Evolutionary conservation across 1,140 invertebrate species (phyloP).

Genomic region (Musca domestica): DNA sequence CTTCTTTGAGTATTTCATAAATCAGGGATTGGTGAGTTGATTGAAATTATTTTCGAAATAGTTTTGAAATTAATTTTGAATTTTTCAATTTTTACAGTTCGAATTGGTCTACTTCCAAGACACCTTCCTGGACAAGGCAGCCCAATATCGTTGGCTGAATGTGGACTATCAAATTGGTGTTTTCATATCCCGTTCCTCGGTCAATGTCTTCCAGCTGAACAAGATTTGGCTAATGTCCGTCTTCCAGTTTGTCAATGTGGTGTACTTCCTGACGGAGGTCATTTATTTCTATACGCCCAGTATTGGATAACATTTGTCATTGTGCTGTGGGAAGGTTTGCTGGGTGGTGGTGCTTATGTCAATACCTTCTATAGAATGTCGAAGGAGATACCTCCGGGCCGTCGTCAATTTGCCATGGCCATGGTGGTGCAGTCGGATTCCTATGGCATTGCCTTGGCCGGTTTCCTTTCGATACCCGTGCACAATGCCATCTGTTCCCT

Average conservation of each 20-base stretch:
- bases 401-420: constrained; percentile 65
- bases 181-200: constrained; percentile 81
- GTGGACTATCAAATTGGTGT: constrained; percentile 87
- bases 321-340: constrained; percentile 78
- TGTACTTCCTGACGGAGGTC: constrained; percentile 66
- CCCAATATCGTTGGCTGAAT: constrained; percentile 82
- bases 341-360: constrained; percentile 82
- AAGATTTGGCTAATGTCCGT: constrained; percentile 75
- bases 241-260: constrained; percentile 72
- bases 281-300: constrained; percentile 70
- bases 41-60: not conserved
- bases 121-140: constrained; percentile 62
- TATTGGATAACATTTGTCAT: constrained; percentile 73
- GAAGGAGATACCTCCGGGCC: constrained; percentile 62
- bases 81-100: constrained; percentile 61
- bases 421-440: constrained; percentile 72
- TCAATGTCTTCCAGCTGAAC: constrained; percentile 69
- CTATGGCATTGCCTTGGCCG: constrained; percentile 73
- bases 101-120: constrained; percentile 73
- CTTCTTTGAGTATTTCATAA: constrained; percentile 87
- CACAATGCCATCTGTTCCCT: constrained; percentile 72
- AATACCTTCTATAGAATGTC: constrained; percentile 81
- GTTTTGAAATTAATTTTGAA: not conserved
- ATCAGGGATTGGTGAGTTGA: constrained; percentile 77
- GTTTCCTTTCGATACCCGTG: constrained; percentile 68